Evolutionary conservation across 2,797 vertebrate genomes (phyloP).

Genomic region (Gallinago nigripennis): DNA sequence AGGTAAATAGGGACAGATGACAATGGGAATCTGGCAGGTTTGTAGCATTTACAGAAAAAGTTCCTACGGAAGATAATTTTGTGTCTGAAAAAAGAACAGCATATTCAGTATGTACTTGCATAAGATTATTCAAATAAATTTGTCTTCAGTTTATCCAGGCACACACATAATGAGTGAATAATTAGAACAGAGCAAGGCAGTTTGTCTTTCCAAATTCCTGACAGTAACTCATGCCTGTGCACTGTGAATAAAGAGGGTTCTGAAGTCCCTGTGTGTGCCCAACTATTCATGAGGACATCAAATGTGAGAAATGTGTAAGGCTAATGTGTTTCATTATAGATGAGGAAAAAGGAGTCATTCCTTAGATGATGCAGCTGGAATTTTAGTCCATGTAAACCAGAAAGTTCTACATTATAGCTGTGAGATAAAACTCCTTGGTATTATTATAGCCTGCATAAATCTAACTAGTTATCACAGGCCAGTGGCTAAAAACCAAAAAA

Average conservation of each 20-base stretch:
- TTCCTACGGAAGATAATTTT: background rate
- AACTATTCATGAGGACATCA: background rate
- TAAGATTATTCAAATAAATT: background rate
- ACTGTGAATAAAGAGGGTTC: background rate
- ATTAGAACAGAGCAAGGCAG: background rate
- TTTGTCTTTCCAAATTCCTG: background rate
- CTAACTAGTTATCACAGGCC: background rate
- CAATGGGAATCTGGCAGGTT: background rate
- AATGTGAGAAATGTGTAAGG: background rate
- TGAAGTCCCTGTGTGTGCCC: background rate
- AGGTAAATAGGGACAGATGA: background rate
- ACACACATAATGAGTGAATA: background rate
- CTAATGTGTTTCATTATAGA: background rate
- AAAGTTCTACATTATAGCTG: background rate
- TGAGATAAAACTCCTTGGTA: background rate
- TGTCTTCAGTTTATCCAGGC: background rate
- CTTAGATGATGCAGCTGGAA: background rate
- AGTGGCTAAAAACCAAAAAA: background rate
- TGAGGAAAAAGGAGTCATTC: background rate
- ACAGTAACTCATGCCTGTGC: background rate
- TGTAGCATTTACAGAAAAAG: background rate
- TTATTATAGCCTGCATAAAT: background rate
- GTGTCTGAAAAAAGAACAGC: background rate
- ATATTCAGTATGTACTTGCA: background rate
- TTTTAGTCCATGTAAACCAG: background rate